Percentiles rank a stretch among this genome's conserved stretches.
Evolutionary conservation across 1,140 invertebrate species (phyloP).

Genomic region (Ctenoplectra terminalis): DNA sequence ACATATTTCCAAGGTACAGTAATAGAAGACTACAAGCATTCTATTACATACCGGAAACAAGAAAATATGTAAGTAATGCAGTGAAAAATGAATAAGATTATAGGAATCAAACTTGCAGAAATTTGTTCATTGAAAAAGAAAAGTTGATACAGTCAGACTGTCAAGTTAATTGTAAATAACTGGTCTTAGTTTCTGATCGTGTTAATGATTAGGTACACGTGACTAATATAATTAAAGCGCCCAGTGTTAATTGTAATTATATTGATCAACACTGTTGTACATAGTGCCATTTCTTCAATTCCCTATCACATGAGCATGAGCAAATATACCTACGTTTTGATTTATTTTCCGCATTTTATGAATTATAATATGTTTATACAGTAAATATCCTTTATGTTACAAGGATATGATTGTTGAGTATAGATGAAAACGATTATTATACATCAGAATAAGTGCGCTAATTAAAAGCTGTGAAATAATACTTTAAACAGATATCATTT

Average conservation of each 20-base stretch:
- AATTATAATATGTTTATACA: constrained; percentile 56
- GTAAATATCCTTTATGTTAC: constrained; percentile 45
- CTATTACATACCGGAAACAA: constrained; percentile 51
- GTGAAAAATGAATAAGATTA: constrained; percentile 26
- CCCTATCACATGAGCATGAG: constrained; percentile 76
- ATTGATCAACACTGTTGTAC: constrained; percentile 39
- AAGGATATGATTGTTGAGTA: constrained; percentile 50
- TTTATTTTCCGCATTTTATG: constrained; percentile 60
- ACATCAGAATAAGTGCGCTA: constrained; percentile 42
- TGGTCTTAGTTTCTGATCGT: constrained; percentile 36
- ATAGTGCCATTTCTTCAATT: constrained; percentile 61
- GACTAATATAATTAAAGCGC: constrained; percentile 54
- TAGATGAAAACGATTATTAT: constrained; percentile 42
- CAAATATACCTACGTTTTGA: constrained; percentile 66
- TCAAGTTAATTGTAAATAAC: constrained; percentile 31
- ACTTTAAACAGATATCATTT: constrained; percentile 46
- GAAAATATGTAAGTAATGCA: constrained; percentile 54
- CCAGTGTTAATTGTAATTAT: constrained; percentile 45
- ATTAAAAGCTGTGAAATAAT: constrained; percentile 51
- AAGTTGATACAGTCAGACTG: constrained; percentile 2
- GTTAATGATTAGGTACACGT: constrained; percentile 35
- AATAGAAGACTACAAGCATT: constrained; percentile 63
- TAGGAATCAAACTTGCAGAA: constrained; percentile 49
- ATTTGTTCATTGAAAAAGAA: constrained; percentile 22
- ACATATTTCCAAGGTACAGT: constrained; percentile 62